These are phyloP conservation scores for Acrobasis suavella DNA, from an alignment of 2,888 invertebrate genomes.

Conservation along the genomic window DNA sequence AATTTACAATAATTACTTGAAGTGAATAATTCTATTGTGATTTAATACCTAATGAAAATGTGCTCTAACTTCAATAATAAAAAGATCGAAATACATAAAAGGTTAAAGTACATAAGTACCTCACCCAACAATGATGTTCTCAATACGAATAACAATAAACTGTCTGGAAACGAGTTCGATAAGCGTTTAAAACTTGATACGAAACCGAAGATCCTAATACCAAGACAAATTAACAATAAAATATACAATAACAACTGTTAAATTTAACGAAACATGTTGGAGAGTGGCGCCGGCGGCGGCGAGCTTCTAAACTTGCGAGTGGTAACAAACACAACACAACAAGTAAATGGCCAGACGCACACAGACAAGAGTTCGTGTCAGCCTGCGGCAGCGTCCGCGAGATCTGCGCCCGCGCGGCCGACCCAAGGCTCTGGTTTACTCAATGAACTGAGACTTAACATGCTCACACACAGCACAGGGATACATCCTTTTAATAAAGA, in stretches of 20 bases:
- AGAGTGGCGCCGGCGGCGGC: conserved; percentile 50
- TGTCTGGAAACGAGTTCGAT: conserved; percentile 4
- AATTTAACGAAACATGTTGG: conserved; percentile 54
- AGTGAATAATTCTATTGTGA: background rate
- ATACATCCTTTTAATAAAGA: conserved; percentile 5
- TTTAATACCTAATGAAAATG: background rate
- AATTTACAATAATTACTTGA: background rate
- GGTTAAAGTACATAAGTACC: conserved; percentile 30
- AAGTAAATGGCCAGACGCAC: conserved; percentile 32
- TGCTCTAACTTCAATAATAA: background rate
- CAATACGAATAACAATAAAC: conserved; percentile 13
- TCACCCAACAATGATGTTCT: conserved; percentile 34
- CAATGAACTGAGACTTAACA: conserved; percentile 70
- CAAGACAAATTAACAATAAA: conserved; percentile 41
- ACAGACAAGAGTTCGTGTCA: conserved; percentile 50
- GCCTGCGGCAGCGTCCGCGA: conserved; percentile 44
- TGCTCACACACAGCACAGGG: conserved; percentile 34
- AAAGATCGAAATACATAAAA: background rate
- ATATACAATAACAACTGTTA: conserved; percentile 63
- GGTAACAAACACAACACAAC: conserved; percentile 37
- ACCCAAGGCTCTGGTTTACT: conserved; percentile 63
- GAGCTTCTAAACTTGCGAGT: conserved; percentile 60
- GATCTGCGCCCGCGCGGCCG: conserved; percentile 45
- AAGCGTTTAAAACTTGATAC: conserved; percentile 6
- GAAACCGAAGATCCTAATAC: conserved; percentile 25